Evolutionary conservation across 2,797 vertebrate genomes (phyloP), one percentile per base, ranked within the genome.

Genomic region (Danionella dracula): DNA sequence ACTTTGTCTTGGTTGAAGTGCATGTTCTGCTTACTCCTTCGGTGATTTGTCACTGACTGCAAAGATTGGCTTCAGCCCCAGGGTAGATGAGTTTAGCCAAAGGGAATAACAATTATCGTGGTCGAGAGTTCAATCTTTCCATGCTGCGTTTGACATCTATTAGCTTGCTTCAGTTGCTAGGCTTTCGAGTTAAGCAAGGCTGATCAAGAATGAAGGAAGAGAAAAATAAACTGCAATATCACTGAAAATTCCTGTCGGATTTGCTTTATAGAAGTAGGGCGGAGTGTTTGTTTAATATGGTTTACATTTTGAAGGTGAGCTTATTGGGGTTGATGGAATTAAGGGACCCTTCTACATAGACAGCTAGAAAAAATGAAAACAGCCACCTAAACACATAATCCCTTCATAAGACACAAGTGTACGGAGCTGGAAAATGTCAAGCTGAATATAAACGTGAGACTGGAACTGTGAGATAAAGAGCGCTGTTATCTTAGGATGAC

Each of bases 231-330:
- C 31, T 35, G 17, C 7, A 16, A 20, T 13, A 13, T 34, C 38
- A 53, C 17, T 53, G 31, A 51, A 16, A 56, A 46, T 58, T 38
- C 29, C 34, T 35, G 50, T 70, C 35, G 21, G 56, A 48, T 49
- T 57, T 21, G 63, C 59, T 51, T 23, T 73, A 49, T 17, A 74
- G 56, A 38, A 16, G 8, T 9, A 29, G 6, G 23, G 23, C 6
- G 23, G 49, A 77, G 59, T 53, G 4, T 15, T 44, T 65, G 49
- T 65, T 13, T 29, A 62, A 66, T n/a, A 5, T 35, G 68, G 64
- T 82, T 84, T 85, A 82, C 82, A 77, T 82, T 27, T 81, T 71
- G 74, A 83, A 81, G 75, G 70, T 71, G 78, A 81, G 77, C 56
- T 46, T 77, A 69, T 70, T 61, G 63, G 19, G 1, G 71, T 50